Base-by-base conservation (phyloP, 2,113 vertebrate genomes). In the Bos indicus region DNA sequence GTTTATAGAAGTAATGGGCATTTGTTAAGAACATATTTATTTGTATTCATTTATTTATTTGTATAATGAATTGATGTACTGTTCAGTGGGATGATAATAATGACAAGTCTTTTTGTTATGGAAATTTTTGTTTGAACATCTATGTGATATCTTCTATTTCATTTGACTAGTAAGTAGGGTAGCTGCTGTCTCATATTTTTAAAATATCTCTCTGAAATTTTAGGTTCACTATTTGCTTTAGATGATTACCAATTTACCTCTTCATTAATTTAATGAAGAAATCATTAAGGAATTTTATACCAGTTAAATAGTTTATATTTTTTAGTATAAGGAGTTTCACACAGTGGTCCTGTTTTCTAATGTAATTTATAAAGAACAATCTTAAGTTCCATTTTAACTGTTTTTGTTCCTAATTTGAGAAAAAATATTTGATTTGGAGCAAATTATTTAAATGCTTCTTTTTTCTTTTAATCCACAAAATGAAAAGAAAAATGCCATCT, bases 181-280 rank as follows among this genome's bases (percentile, higher is more conserved):
- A 40, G 59, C 1, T 84, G 14, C 16, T 90, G 19, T 86, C 62
- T 67, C 19, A 96, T n/a, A 17, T 77, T 90, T 90, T 71, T 12
- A 0, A 59, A 91, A 90, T 59, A 83, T 30, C 21, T 81, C 52
- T 26, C 60, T 95, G 40, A 7, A 51, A 83, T 48, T 94, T 88
- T 62, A 88, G 51, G 33, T 67, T 95, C 17, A 86, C 5, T 36
- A 21, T 87, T 96, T 94, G 59, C 21, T 96, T 91, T 86, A 51
- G 25, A 46, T 86, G 48, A 93, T 86, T 90, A 82, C 2, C 2
- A 82, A 13, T 83, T 86, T 82, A 86, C 40, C 14, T 88, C 71
- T 95, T 88, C 14, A 91, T 95, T 95, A 84, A 91, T 80, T 88
- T 93, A 88, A 54, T 87, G 33, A 94, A 52, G 52, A 90, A 62